phyloP scores from a whole-genome alignment of 1,140 invertebrate genomes.

The Lutraria rhynchaena region DNA sequence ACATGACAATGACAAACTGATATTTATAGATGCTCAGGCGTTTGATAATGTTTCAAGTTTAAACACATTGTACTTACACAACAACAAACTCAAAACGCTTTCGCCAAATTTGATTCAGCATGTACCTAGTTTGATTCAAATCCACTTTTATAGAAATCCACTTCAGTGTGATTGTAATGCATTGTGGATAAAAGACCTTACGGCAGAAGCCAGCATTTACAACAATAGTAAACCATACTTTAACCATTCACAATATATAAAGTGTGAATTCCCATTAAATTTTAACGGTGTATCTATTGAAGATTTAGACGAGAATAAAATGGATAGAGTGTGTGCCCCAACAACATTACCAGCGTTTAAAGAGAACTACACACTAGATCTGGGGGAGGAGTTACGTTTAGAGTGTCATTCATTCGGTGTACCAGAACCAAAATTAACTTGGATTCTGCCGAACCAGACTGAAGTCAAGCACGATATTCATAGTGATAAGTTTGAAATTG shows the following conservation, averaged over 20 bases:
- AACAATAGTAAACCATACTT: constrained; percentile 64
- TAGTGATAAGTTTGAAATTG: constrained; percentile 74
- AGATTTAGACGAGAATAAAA: constrained; percentile 70
- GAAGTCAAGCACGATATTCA: constrained; percentile 75
- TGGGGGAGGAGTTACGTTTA: constrained; percentile 81
- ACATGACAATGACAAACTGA: constrained; percentile 80
- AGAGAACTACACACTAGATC: constrained; percentile 75
- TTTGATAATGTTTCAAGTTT: constrained; percentile 80
- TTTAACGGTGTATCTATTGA: constrained; percentile 71
- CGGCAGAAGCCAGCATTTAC: constrained; percentile 34
- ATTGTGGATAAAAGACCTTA: constrained; percentile 80
- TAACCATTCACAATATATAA: constrained; percentile 75
- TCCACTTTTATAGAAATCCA: constrained; percentile 82
- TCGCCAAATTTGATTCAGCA: constrained; percentile 69
- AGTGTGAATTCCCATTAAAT: constrained; percentile 77
- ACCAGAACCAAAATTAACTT: constrained; percentile 81
- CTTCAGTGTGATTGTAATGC: constrained; percentile 83
- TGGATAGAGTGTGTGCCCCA: constrained; percentile 78
- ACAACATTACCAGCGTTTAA: constrained; percentile 76
- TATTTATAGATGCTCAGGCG: constrained; percentile 81
- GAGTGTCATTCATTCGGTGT: constrained; percentile 82
- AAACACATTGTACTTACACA: constrained; percentile 79
- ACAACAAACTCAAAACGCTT: constrained; percentile 80
- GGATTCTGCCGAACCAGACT: constrained; percentile 81
- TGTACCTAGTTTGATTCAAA: constrained; percentile 73